Base-by-base conservation (phyloP, 2,113 vertebrate genomes). In the Drymodes brunneopygia region DNA sequence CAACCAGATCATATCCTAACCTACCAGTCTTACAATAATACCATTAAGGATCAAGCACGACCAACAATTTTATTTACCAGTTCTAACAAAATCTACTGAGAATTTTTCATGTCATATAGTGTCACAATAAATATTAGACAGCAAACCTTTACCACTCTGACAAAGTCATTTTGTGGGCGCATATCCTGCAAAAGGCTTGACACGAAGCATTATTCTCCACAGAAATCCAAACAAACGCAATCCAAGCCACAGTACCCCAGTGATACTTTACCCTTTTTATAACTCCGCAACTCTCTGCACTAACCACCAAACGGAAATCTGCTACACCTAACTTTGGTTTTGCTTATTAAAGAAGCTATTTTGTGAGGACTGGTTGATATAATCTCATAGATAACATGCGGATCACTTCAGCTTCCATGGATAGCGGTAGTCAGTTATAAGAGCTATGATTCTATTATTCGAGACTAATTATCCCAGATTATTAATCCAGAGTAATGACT, bases 331-430 rank as follows among this genome's bases (percentile, higher is more conserved):
- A 36, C 7, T 53, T 33, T 2, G 12, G 2, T 13, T 65, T 62
- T 27, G 33, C 1, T 24, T n/a, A 23, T 58, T 22, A 35, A 69
- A 77, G 1, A 9, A 6, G 5, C 7, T 69, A 10, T 44, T 80
- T 86, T 15, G 35, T 15, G 6, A 75, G 7, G 6, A 42, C 7
- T 10, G 22, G 57, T 5, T 27, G 18, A 8, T 12, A 29, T 4
- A 82, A 72, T 10, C 40, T 72, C 25, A 19, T 0, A 42, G 24
- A 21, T 4, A 56, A 47, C n/a, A 19, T 0, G 22, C 0, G 0
- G 23, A 69, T 35, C 51, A 10, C 31, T 72, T 53, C 24, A 45
- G 38, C 48, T 82, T 67, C 45, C 1, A 0, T 3, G 7, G 2
- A 75, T 4, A 35, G 36, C 10, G 38, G 50, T 3, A 9, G 4